phyloP scores from a whole-genome alignment of 2,888 invertebrate genomes.

The Heteromyza rotundicornis region DNA sequence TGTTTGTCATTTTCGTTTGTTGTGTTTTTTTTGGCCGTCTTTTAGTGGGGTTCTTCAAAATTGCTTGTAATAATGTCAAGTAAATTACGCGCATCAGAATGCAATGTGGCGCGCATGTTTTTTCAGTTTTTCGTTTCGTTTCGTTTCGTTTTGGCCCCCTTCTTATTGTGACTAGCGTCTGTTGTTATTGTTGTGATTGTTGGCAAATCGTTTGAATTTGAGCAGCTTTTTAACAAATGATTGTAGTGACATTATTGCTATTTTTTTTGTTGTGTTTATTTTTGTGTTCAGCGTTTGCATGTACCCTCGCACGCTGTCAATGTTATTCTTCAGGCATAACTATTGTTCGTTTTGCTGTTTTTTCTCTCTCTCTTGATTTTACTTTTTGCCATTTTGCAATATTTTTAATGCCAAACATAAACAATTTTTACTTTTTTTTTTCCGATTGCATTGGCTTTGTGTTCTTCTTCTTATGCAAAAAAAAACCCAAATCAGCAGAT shows the following conservation, averaged over 20 bases:
- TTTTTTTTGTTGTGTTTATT: constrained; percentile 37
- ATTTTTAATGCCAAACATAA: constrained; percentile 49
- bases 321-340: constrained; percentile 44
- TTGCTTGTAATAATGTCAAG: constrained; percentile 4
- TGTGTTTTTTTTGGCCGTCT: background rate
- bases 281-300: constrained; percentile 38
- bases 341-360: constrained; percentile 11
- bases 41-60: constrained; percentile 1
- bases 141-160: background rate
- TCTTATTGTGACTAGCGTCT: constrained; percentile 22
- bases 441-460: too few species aligned
- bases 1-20: background rate
- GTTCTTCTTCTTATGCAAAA: too few species aligned
- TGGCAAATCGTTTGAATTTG: constrained; percentile 18
- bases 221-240: constrained; percentile 4
- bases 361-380: constrained; percentile 11
- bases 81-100: constrained; percentile 9
- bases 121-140: constrained; percentile 10
- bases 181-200: constrained; percentile 30
- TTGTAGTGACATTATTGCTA: constrained; percentile 24
- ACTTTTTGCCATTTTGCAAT: constrained; percentile 42
- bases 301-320: constrained; percentile 37
- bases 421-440: constrained; percentile 34
- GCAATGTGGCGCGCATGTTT: background rate
- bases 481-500: too few species aligned